Conservation (phyloP, 2,888 invertebrate genomes). For the Diadegma fenestrale region DNA sequence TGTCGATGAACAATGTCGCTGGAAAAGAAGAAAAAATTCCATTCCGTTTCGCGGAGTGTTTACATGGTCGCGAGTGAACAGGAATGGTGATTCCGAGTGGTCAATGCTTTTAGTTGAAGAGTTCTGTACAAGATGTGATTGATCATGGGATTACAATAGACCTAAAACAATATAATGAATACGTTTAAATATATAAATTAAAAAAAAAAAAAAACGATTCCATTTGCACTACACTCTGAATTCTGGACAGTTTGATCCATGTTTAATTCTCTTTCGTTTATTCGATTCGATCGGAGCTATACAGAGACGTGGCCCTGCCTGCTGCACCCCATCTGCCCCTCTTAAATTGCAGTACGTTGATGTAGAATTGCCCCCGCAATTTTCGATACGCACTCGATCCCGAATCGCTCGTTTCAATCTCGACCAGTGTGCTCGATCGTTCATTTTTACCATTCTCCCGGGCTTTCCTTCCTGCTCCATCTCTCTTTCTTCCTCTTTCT, state of each 20-base stretch:
- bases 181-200: neutral
- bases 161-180: neutral
- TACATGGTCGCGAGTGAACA: neutral
- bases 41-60: neutral
- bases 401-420: slow-evolving; percentile 57
- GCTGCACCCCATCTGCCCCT: neutral
- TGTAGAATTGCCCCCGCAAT: slow-evolving; percentile 52
- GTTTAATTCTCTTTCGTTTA: slow-evolving; percentile 47
- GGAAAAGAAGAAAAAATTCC: neutral
- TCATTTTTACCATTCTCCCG: slow-evolving; percentile 47
- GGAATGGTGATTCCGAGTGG: slow-evolving; percentile 11
- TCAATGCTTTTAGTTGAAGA: slow-evolving; percentile 38
- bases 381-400: slow-evolving; percentile 59
- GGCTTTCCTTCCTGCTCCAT: neutral
- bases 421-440: slow-evolving; percentile 39
- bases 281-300: slow-evolving; percentile 43
- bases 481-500: neutral
- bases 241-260: slow-evolving; percentile 42
- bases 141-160: slow-evolving; percentile 44
- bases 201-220: slow-evolving; percentile 41
- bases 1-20: neutral
- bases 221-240: slow-evolving; percentile 54
- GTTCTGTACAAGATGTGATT: slow-evolving; percentile 15
- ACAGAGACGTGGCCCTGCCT: neutral
- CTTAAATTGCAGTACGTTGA: slow-evolving; percentile 33